A percentile compares a stretch with the other conserved stretches of the same genome.
These are phyloP conservation scores for Trichonephila clavipes DNA, from an alignment of 1,140 invertebrate species.

Conservation along the genomic window DNA sequence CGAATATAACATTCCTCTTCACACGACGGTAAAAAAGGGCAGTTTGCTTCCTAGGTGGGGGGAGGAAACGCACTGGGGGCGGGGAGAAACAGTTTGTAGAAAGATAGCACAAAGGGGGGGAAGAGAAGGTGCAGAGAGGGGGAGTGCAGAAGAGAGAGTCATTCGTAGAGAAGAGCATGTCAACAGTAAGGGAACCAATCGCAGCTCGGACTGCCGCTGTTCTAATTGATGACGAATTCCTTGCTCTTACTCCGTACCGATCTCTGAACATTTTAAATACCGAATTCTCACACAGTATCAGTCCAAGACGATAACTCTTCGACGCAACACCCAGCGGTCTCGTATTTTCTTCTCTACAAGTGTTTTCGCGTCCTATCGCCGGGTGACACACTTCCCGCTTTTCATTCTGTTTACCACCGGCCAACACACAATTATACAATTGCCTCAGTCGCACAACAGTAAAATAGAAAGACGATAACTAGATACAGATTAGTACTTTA, in stretches of 20 bases:
- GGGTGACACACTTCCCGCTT: too few species aligned
- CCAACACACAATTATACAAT: not conserved
- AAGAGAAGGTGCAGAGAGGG: not conserved
- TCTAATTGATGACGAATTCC: slow-evolving; percentile 33
- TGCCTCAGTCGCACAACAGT: not conserved
- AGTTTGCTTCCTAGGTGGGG: not conserved
- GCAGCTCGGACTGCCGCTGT: not conserved
- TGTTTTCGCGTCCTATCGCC: too few species aligned
- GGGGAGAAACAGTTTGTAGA: not conserved
- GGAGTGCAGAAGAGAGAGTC: slow-evolving; percentile 25
- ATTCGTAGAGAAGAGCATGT: slow-evolving; percentile 43
- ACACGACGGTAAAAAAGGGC: slow-evolving; percentile 12
- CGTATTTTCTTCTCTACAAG: too few species aligned
- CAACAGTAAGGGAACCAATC: slow-evolving; percentile 59
- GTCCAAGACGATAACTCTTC: not conserved
- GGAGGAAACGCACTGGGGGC: not conserved
- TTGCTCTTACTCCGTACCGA: not conserved
- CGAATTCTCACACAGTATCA: not conserved
- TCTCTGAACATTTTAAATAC: not conserved
- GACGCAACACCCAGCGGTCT: too few species aligned
- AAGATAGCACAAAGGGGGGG: slow-evolving; percentile 36
- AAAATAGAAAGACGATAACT: not conserved
- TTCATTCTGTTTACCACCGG: too few species aligned
- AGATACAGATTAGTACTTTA: too few species aligned
- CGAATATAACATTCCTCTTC: not conserved